Base-by-base conservation (phyloP, 1,140 invertebrate species). In the Drosophila subpulchrella region DNA sequence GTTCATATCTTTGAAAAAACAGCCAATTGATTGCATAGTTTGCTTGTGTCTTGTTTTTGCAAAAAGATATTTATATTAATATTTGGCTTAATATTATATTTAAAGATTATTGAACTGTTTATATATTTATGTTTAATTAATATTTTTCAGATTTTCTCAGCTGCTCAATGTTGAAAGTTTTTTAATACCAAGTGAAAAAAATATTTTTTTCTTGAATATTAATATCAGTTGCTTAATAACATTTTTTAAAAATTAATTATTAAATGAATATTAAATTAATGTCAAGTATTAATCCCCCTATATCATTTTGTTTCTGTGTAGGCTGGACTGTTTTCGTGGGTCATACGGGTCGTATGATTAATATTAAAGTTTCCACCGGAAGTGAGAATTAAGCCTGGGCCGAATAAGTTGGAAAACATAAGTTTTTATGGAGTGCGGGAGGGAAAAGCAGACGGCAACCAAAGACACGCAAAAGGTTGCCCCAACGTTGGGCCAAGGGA, bases 321-420 rank as follows among this genome's bases (percentile, higher is more conserved):
- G 0, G 15, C n/a, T 53, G 30, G 60, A 63, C 58, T 13, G 17
- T 15, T 12, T 55, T n/a, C 13, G 30, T 55, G 8, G 50, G 62
- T 47, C 56, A 88, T 88, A 72, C 83, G 83, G 84, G 83, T 86
- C 79, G 79, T 67, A 83, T 88, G 83, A 86, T 86, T 86, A 86
- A 86, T 88, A 86, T 86, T 86, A 86, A 83, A 86, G 83, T 86
- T 86, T 75, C 55, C 32, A 58, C 73, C 60, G 74, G 67, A 77
- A 80, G 83, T 88, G 83, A 82, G 88, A 88, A 86, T 83, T 80
- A 88, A 83, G 75, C 81, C 58, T 57, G 75, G 70, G 60, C 57
- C 32, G 41, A n/a, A 54, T 54, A 34, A 44, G 55, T 65, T 54
- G 58, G 53, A 50, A 77, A 88, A 56, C 83, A 86, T 86, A 86